Base-by-base conservation (phyloP, 2,797 vertebrate species). In the Brotula barbata region DNA sequence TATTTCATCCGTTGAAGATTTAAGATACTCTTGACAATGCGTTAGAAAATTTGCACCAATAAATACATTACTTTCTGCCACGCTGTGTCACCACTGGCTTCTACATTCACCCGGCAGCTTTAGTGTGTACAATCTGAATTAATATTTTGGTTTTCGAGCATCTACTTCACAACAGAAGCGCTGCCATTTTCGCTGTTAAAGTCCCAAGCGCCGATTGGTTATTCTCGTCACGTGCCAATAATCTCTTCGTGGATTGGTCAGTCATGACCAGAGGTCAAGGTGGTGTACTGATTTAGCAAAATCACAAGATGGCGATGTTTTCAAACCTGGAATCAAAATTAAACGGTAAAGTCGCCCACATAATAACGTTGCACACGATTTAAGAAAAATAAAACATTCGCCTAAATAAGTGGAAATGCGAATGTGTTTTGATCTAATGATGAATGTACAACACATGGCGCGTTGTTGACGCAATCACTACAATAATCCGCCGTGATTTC, bases 161-260 rank as follows among this genome's bases (percentile, higher is more conserved):
- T 53, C 5, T 0, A 48, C 40, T 41, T 71, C 34, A 54, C 62
- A 71, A 60, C 37, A 40, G 28, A 34, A 54, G 5, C 11, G 4
- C 47, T 56, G 55, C 46, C 69, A 83, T 86, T 17, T 64, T 73
- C 64, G 6, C 1, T 34, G 6, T 12, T 0, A 81, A 71, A 28
- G 17, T 70, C 49, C 19, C 9, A 6, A 2, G 19, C 60, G 55
- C 6, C 81, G 42, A 89, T 87, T 89, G 88, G 90, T 39, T 39
- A 2, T 17, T 10, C 0, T 7, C 1, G 0, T 0, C 8, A 31
- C 48, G 2, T 37, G 0, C 6, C 1, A 86, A 71, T 82, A 72
- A 75, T 51, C 70, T 43, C 6, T 13, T 9, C 5, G 21, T 3
- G 2, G 76, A 89, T 89, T 88, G 84, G 87, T 49, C 50, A 21